Conservation (phyloP, 2,888 invertebrate species). For the Sipha maydis region DNA sequence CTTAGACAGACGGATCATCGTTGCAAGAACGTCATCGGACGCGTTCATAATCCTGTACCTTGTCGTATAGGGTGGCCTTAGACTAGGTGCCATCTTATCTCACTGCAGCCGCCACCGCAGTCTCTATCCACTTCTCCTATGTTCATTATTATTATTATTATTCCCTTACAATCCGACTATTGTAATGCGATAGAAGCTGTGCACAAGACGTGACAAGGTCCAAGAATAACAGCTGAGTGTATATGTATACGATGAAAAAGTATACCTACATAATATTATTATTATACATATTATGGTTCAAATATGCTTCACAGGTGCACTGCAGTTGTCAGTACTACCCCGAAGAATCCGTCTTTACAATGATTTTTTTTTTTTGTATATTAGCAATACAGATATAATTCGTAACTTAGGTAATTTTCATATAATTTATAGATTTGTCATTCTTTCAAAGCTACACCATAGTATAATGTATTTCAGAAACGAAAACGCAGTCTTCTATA, state of each 20-base stretch:
- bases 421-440: not conserved
- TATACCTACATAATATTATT: too few species aligned
- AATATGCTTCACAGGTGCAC: conserved; percentile 15
- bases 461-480: too few species aligned
- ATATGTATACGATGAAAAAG: not conserved
- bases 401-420: not conserved
- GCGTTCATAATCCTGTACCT: not conserved
- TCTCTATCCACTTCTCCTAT: conserved; percentile 18
- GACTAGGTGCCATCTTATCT: conserved; percentile 32
- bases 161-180: conserved; percentile 31
- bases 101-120: too few species aligned
- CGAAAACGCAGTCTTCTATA: too few species aligned
- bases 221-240: conserved; percentile 9
- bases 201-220: conserved; percentile 46
- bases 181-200: conserved; percentile 28
- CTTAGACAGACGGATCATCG: not conserved
- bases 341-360: conserved; percentile 22
- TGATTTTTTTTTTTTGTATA: not conserved
- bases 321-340: not conserved
- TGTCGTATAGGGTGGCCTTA: not conserved
- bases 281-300: not conserved
- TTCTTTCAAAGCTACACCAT: not conserved
- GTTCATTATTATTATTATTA: conserved; percentile 31
- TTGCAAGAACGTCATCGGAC: not conserved
- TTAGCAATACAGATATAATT: not conserved